Percentiles rank a stretch among this genome's conserved stretches.
Evolutionary conservation across 2,888 invertebrate species (phyloP).

Genomic region (Zootermopsis nevadensis): DNA sequence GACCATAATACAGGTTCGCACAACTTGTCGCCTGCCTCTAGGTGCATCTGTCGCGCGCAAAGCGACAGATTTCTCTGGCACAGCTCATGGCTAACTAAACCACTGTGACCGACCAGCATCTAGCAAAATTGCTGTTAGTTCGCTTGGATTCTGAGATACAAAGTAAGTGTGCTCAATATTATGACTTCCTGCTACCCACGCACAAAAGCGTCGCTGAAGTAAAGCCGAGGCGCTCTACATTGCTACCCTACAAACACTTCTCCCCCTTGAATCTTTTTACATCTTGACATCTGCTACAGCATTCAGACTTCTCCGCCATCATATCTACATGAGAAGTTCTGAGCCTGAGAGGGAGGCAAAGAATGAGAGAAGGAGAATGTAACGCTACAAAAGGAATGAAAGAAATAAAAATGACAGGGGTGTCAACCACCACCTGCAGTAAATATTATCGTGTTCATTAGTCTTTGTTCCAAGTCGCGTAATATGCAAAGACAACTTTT

Average conservation of each 20-base stretch:
- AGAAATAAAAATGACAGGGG: not conserved
- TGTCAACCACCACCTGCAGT: not conserved
- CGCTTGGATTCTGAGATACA: not conserved
- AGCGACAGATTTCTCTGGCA: not conserved
- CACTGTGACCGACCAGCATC: no score
- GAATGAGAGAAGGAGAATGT: no score
- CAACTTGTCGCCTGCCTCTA: no score
- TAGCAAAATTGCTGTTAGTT: not conserved
- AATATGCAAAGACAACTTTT: no score
- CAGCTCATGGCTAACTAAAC: no score
- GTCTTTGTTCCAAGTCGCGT: no score
- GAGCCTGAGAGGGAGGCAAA: not conserved
- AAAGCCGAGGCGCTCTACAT: no score
- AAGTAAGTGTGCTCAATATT: not conserved
- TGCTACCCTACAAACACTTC: conserved; percentile 10
- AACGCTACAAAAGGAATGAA: no score
- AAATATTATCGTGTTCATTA: no score
- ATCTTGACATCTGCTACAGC: not conserved
- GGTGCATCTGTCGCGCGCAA: not conserved
- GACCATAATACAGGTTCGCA: no score
- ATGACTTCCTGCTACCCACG: not conserved
- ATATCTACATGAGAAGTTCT: not conserved
- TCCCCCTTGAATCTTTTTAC: not conserved
- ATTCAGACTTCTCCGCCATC: not conserved
- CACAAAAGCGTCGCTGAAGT: not conserved